phyloP scores from a whole-genome alignment of 2,797 vertebrate genomes.

The Vipera latastei region DNA sequence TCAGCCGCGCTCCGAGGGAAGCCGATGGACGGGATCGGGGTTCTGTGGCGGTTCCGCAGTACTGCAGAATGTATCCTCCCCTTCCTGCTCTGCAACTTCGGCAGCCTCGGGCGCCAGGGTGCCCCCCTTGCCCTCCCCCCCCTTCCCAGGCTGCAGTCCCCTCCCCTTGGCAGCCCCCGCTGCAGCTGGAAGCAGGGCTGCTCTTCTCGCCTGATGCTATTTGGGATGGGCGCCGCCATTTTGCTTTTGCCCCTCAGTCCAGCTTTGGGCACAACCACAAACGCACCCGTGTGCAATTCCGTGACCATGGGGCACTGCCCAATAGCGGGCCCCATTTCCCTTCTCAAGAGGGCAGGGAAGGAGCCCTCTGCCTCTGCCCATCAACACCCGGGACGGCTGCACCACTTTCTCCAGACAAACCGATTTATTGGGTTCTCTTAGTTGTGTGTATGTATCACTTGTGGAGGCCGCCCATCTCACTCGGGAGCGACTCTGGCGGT shows the following conservation, averaged over 20 bases:
- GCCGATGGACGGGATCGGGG: not conserved
- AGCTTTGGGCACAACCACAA: not conserved
- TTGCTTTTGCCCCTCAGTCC: not conserved
- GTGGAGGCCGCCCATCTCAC: not conserved
- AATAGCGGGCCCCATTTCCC: not conserved
- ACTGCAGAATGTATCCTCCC: not conserved
- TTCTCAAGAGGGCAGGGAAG: not conserved
- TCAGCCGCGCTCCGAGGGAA: not conserved
- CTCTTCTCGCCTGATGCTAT: not conserved
- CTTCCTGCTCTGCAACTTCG: not conserved
- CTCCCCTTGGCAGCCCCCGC: not conserved
- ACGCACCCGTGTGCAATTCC: rapidly evolving
- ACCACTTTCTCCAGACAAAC: not conserved
- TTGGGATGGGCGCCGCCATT: not conserved
- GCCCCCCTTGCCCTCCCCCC: not conserved
- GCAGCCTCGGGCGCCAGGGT: not conserved
- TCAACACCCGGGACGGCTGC: not conserved
- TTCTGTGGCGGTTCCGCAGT: not conserved
- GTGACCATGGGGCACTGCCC: not conserved
- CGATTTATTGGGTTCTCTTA: not conserved
- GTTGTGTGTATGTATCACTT: not conserved
- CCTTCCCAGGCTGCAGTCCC: not conserved
- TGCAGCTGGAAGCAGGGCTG: not conserved
- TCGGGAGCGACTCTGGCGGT: not conserved
- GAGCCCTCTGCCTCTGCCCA: not conserved